phyloP scores from a whole-genome alignment of 1,140 invertebrate genomes.

The Lepidurus couesii region DNA sequence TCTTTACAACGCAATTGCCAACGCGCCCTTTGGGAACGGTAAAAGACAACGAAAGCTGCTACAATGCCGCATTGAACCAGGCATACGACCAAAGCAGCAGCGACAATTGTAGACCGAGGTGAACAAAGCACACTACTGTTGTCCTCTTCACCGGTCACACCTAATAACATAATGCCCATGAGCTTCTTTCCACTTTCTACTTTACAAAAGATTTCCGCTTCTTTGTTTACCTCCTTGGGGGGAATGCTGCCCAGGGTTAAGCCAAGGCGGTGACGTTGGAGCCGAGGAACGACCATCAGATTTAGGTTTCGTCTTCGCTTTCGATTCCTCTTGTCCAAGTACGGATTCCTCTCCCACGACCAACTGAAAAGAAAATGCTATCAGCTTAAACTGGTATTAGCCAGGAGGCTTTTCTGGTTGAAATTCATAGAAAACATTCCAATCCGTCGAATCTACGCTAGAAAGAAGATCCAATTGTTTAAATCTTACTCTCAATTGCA shows the following conservation, averaged over 20 bases:
- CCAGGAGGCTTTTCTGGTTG: not conserved
- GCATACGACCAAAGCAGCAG: conserved; percentile 41
- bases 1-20: conserved; percentile 38
- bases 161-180: not conserved
- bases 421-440: no score
- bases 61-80: conserved; percentile 42
- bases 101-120: conserved; percentile 42
- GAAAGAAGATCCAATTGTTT: not conserved
- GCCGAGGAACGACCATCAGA: not conserved
- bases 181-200: conserved; percentile 19
- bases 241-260: conserved; percentile 19
- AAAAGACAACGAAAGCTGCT: conserved; percentile 41
- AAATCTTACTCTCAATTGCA: conserved; percentile 36
- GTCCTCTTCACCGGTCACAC: conserved; percentile 11
- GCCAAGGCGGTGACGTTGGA: not conserved
- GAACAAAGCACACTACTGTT: conserved; percentile 41
- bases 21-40: conserved; percentile 40
- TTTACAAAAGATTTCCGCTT: conserved; percentile 24
- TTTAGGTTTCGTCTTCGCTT: not conserved
- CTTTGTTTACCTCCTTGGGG: conserved; percentile 26
- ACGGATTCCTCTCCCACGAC: conserved; percentile 38
- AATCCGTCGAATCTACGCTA: not conserved
- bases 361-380: conserved; percentile 34
- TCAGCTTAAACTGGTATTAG: conserved; percentile 16
- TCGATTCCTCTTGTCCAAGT: conserved; percentile 31